Conservation (phyloP, 2,113 vertebrate genomes). For the Euleptes europaea region DNA sequence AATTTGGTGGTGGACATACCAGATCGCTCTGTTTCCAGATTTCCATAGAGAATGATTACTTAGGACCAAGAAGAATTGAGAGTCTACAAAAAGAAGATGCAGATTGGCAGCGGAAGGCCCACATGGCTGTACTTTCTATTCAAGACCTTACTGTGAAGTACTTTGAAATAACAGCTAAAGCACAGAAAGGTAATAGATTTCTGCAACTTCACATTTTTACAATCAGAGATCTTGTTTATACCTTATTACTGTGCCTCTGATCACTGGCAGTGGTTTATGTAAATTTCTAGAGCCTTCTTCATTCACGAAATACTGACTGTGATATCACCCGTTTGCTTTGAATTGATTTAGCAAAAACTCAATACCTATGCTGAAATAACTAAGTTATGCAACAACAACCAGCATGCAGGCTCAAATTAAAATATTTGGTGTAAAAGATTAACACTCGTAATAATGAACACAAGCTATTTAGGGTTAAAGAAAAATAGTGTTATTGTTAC, state of each 20-base stretch:
- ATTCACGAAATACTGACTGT: background rate
- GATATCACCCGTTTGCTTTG: background rate
- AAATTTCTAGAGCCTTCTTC: background rate
- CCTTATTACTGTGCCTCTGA: background rate
- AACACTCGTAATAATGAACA: too few relatives aligned
- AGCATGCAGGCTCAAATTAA: too few relatives aligned
- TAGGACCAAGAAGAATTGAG: slow-evolving; percentile 93
- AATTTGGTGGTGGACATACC: slow-evolving; percentile 28
- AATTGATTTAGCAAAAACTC: background rate
- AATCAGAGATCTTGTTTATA: background rate
- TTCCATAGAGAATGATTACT: slow-evolving; percentile 94
- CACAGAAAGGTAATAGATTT: slow-evolving; percentile 89
- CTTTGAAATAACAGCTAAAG: slow-evolving; percentile 94
- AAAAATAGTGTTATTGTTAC: too few relatives aligned
- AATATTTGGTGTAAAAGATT: too few relatives aligned
- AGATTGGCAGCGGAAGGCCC: slow-evolving; percentile 95
- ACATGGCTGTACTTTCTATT: slow-evolving; percentile 92
- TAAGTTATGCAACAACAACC: too few relatives aligned
- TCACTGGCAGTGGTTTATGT: background rate
- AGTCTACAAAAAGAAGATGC: slow-evolving; percentile 91
- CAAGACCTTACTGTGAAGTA: slow-evolving; percentile 98
- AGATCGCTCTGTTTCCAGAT: slow-evolving; percentile 80
- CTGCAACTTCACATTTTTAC: background rate
- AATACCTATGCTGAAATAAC: too few relatives aligned
- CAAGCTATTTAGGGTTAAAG: too few relatives aligned